Evolutionary conservation across 2,113 vertebrate genomes (phyloP), one percentile per base, ranked within the genome.

Genomic region (Thryonomys swinderianus): DNA sequence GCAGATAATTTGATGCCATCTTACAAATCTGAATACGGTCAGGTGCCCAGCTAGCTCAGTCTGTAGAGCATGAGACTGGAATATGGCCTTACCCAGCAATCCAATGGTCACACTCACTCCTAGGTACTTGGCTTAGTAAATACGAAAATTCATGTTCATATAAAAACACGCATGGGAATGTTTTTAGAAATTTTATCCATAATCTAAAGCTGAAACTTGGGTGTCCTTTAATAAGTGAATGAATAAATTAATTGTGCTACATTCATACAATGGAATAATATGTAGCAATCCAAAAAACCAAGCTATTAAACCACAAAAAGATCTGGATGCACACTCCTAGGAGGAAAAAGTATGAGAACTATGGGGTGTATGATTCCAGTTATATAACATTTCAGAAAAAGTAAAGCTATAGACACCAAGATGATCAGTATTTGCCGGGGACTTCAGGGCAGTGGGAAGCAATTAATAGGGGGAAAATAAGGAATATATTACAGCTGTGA

Each of bases 141-240:
- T 71, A 16, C 85, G 23, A 95, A 96, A 88, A 73, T 61, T 10
- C 48, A 51, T 55, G 17, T 48, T 78, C 51, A 92, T 40, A 53
- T 7, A 48, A 82, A 95, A 90, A 78, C 16, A 32, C 88, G 6
- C 53, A 90, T 2, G 3, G 18, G 57, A 88, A 53, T 74, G 10
- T 85, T 61, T 55, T 82, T 7, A 62, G 51, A n/a, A 37, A 13
- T 69, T 85, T 92, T 86, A 61, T 32, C 66, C 21, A 64, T 48
- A 85, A 59, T 80, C 84, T 74, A 88, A 89, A 66, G 45, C 64
- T 59, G 10, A 4, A 83, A 85, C 57, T 51, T 91, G 71, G 21
- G 40, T 91, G 57, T 61, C 81, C 13, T 57, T 85, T 34, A 59
- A 21, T 21, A 48, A 62, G 25, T 48, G 25, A 85, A 71, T 55